These are phyloP conservation scores for Napeogenes inachia DNA, from an alignment of 2,888 invertebrate species.

Conservation along the genomic window DNA sequence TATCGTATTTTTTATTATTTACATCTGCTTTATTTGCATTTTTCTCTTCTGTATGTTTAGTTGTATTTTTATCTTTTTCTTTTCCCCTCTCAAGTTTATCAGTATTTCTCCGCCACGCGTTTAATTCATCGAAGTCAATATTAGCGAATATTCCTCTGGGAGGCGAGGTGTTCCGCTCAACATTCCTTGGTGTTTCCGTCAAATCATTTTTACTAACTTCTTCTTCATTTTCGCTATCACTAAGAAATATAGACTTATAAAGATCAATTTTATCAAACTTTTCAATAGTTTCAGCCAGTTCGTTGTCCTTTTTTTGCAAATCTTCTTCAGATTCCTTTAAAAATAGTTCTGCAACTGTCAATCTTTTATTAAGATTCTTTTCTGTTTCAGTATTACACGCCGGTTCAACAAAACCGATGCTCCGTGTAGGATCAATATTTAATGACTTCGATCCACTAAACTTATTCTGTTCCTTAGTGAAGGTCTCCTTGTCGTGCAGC, in stretches of 20 bases:
- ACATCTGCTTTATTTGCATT: not conserved
- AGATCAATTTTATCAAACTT: conserved; percentile 82
- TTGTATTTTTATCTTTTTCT: conserved; percentile 30
- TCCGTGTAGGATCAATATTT: conserved; percentile 18
- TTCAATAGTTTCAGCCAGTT: conserved; percentile 62
- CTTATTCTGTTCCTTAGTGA: conserved; percentile 64
- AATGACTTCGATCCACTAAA: conserved; percentile 68
- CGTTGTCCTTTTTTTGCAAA: conserved; percentile 44
- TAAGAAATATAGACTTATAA: conserved; percentile 92
- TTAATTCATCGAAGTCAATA: conserved; percentile 78
- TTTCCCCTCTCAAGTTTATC: conserved; percentile 18
- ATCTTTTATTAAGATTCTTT: conserved; percentile 49
- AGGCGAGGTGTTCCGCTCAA: conserved; percentile 81
- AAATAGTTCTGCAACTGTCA: conserved; percentile 70
- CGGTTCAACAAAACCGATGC: conserved; percentile 5
- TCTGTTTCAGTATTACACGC: conserved; percentile 10
- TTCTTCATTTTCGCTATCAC: conserved; percentile 84
- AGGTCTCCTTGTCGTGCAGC: conserved; percentile 75
- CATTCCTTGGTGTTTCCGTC: conserved; percentile 69
- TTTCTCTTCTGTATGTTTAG: conserved; percentile 19
- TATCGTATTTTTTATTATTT: conserved; percentile 5
- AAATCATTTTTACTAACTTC: conserved; percentile 43
- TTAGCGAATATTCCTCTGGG: conserved; percentile 85
- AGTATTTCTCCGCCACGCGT: conserved; percentile 60
- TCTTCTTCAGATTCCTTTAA: conserved; percentile 65